phyloP scores from a whole-genome alignment of 1,140 invertebrate species.

The Macrosteles quadrilineatus region DNA sequence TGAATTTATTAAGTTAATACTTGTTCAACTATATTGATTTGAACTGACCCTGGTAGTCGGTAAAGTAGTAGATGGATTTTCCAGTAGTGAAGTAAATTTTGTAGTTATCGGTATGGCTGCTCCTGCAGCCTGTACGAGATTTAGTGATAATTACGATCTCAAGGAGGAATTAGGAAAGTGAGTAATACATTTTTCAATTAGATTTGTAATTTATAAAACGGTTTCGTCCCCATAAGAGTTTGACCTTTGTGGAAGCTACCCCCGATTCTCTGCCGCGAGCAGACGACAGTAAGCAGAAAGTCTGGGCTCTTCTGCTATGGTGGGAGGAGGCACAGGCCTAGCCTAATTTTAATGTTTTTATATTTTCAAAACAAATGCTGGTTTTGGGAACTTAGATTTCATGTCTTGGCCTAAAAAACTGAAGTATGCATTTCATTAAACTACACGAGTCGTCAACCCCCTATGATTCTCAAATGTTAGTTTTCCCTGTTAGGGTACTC shows the following conservation, averaged over 20 bases:
- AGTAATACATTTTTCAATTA: conserved; percentile 57
- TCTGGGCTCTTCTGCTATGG: too few species aligned
- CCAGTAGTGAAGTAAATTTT: conserved; percentile 44
- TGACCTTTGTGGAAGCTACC: conserved; percentile 17
- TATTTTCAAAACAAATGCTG: too few species aligned
- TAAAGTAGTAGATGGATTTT: conserved; percentile 36
- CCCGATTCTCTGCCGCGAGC: conserved; percentile 23
- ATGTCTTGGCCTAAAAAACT: too few species aligned
- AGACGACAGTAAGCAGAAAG: conserved; percentile 30
- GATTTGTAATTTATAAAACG: not conserved
- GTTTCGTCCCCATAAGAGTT: conserved; percentile 8
- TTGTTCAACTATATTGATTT: conserved; percentile 31
- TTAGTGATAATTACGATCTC: conserved; percentile 99
- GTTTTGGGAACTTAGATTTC: too few species aligned
- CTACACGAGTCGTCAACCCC: too few species aligned
- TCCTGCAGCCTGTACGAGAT: conserved; percentile 78
- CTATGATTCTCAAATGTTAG: too few species aligned
- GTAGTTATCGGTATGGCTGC: conserved; percentile 58
- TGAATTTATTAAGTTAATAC: too few species aligned
- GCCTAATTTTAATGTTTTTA: too few species aligned
- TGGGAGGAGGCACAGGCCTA: too few species aligned
- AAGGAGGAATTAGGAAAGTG: conserved; percentile 99
- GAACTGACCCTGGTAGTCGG: conserved; percentile 27
- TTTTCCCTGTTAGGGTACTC: too few species aligned
- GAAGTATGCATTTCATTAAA: too few species aligned